Evolutionary conservation across 2,797 vertebrate species (phyloP).

Genomic region (Danio jaintianensis): DNA sequence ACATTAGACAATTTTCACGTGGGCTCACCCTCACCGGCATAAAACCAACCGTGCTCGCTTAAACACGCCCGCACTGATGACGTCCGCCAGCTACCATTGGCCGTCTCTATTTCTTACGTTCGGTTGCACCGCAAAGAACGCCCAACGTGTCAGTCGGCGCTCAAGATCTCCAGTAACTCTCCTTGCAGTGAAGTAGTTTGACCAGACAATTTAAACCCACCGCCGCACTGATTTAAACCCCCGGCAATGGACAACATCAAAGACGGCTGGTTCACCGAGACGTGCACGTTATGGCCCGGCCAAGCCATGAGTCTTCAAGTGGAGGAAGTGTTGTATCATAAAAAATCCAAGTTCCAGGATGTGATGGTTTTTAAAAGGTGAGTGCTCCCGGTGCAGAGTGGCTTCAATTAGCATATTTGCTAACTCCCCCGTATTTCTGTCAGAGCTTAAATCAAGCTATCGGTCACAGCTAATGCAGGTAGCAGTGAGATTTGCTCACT

Average conservation of each 20-base stretch:
- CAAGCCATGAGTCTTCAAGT: constrained; percentile 94
- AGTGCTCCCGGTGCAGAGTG: constrained; percentile 31
- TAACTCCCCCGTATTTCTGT: not conserved
- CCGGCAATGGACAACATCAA: constrained; percentile 80
- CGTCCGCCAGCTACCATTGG: constrained; percentile 39
- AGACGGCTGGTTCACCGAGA: constrained; percentile 95
- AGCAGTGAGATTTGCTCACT: not conserved
- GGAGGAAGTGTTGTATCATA: constrained; percentile 89
- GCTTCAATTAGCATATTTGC: not conserved
- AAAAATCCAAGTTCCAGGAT: constrained; percentile 91
- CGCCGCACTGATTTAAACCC: not conserved
- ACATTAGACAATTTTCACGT: constrained; percentile 28
- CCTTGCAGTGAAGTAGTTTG: constrained; percentile 20
- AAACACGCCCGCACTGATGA: not conserved
- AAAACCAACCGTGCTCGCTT: constrained; percentile 1
- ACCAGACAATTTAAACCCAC: not conserved
- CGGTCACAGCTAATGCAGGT: not conserved
- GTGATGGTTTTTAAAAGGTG: constrained; percentile 95
- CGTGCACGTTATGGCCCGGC: constrained; percentile 91
- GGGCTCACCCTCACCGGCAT: constrained; percentile 2
- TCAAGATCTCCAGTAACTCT: constrained; percentile 27
- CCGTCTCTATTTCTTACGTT: constrained; percentile 24
- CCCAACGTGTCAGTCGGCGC: constrained; percentile 61
- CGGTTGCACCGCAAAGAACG: constrained; percentile 52
- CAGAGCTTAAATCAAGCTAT: not conserved